A percentile compares a stretch with the other conserved stretches of the same genome.
These are phyloP conservation scores for Percopsis transmontana DNA, from an alignment of 2,113 vertebrate genomes.

Conservation along the genomic window DNA sequence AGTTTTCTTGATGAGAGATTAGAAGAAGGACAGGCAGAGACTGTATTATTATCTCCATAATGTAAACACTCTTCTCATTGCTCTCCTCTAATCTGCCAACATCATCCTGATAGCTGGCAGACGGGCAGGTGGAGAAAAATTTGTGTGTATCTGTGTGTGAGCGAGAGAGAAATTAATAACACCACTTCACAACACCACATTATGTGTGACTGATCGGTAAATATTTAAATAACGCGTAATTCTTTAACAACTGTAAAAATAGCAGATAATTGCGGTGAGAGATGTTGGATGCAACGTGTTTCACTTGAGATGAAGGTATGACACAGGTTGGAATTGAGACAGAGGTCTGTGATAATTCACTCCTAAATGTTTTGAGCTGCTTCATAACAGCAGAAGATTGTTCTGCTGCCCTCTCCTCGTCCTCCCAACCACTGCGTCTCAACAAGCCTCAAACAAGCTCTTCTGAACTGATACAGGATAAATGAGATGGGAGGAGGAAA, in stretches of 20 bases:
- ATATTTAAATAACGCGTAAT: no score
- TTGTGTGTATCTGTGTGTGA: not conserved
- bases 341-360: no score
- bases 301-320: no score
- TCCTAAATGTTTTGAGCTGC: not conserved
- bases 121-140: not conserved
- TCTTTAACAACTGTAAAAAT: no score
- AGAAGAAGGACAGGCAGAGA: not conserved
- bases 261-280: no score
- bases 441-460: conserved; percentile 41
- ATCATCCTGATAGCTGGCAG: not conserved
- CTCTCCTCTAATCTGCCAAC: not conserved
- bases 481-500: not conserved
- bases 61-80: not conserved
- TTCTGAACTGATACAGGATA: conserved; percentile 12
- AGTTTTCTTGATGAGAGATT: not conserved
- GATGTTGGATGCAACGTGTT: no score
- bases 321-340: no score
- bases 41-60: not conserved
- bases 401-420: not conserved
- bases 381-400: conserved; percentile 8
- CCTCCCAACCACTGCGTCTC: conserved; percentile 26
- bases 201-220: no score
- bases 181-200: not conserved
- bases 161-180: not conserved